These are phyloP conservation scores for Pipistrellus pipistrellus DNA, from an alignment of 2,797 vertebrate species.

Conservation along the genomic window DNA sequence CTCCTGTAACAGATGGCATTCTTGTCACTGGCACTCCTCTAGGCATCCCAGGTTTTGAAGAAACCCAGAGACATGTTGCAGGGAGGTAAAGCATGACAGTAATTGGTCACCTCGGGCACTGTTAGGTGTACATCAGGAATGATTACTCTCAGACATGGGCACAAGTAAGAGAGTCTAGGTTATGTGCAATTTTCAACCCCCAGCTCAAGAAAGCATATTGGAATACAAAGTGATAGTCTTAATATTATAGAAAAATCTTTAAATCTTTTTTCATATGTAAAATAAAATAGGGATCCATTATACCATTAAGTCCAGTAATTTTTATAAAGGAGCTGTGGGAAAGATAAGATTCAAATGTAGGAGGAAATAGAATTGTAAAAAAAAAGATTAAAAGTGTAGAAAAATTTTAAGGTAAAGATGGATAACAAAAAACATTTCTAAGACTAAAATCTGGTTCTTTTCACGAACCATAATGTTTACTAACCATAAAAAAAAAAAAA, in stretches of 20 bases:
- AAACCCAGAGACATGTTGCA: neutral
- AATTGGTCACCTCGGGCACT: neutral
- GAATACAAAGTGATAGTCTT: constrained; percentile 2
- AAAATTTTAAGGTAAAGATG: constrained; percentile 30
- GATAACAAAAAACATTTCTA: too few relatives aligned
- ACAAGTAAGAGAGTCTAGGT: neutral
- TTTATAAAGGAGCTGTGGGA: neutral
- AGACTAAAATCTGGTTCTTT: too few relatives aligned
- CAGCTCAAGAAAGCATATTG: neutral
- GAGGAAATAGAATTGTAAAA: constrained; percentile 6
- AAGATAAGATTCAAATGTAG: constrained; percentile 1
- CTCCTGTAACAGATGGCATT: neutral
- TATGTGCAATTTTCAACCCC: neutral
- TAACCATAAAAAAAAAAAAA: too few relatives aligned
- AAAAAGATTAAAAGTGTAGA: neutral
- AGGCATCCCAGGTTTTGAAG: neutral
- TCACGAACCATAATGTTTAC: too few relatives aligned
- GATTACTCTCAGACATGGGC: neutral
- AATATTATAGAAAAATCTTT: neutral
- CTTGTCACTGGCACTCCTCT: neutral
- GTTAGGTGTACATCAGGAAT: neutral
- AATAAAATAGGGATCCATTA: neutral
- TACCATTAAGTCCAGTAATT: neutral
- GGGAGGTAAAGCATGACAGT: neutral
- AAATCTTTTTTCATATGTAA: constrained; percentile 38